phyloP scores from a whole-genome alignment of 2,113 vertebrate species.

The Platycercus adscitus region DNA sequence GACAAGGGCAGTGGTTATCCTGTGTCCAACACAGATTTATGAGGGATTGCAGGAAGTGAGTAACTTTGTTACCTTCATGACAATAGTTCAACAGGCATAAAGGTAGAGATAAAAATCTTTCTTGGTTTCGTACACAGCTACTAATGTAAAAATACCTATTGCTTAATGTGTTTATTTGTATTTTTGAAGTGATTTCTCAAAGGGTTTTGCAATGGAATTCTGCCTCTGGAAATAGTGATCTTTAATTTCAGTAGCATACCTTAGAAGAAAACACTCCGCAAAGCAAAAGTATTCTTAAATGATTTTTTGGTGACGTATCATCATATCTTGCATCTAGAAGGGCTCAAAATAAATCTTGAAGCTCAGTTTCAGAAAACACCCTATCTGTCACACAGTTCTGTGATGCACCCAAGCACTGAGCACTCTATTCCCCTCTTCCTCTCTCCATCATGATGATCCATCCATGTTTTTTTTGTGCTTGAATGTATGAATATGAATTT shows the following conservation, averaged over 20 bases:
- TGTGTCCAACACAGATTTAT: background rate
- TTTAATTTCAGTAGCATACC: constrained; percentile 24
- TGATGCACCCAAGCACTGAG: background rate
- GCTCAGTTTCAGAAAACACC: background rate
- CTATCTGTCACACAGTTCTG: background rate
- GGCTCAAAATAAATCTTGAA: background rate
- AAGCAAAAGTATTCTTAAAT: constrained; percentile 6
- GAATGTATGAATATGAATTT: background rate
- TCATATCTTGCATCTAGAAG: background rate
- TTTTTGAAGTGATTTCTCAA: constrained; percentile 57
- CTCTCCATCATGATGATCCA: background rate
- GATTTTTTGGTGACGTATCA: background rate
- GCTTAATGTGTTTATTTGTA: constrained; percentile 24
- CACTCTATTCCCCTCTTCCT: background rate
- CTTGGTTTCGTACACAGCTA: background rate
- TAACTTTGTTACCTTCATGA: background rate
- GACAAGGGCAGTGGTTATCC: background rate
- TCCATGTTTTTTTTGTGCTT: background rate
- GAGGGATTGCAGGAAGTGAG: background rate
- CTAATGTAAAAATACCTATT: constrained; percentile 33
- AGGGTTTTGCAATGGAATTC: constrained; percentile 51
- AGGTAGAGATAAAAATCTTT: constrained; percentile 40
- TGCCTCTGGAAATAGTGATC: background rate
- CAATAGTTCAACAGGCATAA: background rate
- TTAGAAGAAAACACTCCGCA: constrained; percentile 16